phyloP scores from a whole-genome alignment of 2,113 vertebrate genomes.

The Halcyon malimbica region DNA sequence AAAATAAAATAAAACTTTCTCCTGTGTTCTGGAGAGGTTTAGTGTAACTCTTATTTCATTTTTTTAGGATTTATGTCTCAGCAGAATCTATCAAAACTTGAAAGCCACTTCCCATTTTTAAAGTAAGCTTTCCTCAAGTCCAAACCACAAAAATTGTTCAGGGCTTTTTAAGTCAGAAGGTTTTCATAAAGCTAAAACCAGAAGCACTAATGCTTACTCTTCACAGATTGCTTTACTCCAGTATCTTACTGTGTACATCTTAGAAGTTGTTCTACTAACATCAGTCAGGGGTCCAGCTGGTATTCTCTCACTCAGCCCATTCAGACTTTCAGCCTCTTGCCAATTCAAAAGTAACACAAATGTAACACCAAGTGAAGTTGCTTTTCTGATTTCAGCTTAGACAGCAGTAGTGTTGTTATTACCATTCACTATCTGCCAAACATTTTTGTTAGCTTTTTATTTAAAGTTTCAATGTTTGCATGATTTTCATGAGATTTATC shows the following conservation, averaged over 20 bases:
- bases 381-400: neutral
- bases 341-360: neutral
- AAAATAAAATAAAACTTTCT: neutral
- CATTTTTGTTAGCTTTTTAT: neutral
- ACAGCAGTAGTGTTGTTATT: neutral
- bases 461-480: neutral
- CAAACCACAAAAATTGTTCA: neutral
- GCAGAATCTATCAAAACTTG: neutral
- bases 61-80: neutral
- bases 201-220: neutral
- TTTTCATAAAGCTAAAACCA: neutral
- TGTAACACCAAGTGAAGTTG: neutral
- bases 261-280: neutral
- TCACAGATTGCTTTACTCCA: neutral
- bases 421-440: neutral
- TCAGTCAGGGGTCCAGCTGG: neutral
- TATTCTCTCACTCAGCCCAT: neutral
- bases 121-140: constrained; percentile 34
- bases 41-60: constrained; percentile 7
- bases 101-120: neutral
- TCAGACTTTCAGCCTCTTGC: neutral
- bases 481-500: neutral
- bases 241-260: neutral
- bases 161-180: neutral
- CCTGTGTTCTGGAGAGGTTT: neutral